Percentiles rank a stretch among this genome's conserved stretches.
Evolutionary conservation across 2,113 vertebrate species (phyloP).

Genomic region (Rhynchopsitta pachyrhyncha): DNA sequence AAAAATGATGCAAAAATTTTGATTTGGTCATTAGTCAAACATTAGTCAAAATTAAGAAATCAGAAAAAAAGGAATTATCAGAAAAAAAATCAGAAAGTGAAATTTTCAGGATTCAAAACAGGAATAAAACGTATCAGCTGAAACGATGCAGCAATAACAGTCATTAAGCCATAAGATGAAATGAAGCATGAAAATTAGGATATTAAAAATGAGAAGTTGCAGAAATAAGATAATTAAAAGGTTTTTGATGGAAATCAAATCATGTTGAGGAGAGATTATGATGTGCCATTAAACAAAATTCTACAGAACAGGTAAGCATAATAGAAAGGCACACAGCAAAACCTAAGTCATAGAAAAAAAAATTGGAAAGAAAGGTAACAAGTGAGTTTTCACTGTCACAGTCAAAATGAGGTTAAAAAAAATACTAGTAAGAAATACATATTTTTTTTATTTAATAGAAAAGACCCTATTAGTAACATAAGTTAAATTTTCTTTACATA

Average conservation of each 20-base stretch:
- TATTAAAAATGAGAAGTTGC: neutral
- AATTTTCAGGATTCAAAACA: neutral
- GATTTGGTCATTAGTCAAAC: neutral
- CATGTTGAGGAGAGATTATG: neutral
- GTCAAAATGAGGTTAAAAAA: neutral
- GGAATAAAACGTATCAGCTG: neutral
- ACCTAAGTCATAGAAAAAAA: neutral
- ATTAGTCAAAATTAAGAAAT: neutral
- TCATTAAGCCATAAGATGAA: neutral
- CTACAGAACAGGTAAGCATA: neutral
- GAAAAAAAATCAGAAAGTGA: neutral
- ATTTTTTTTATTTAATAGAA: neutral
- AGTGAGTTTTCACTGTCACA: neutral
- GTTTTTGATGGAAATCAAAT: neutral
- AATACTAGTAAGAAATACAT: neutral
- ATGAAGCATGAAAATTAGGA: neutral
- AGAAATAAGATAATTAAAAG: neutral
- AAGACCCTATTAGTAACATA: neutral
- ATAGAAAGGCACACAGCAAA: neutral
- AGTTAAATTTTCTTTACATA: neutral
- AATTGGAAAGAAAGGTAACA: neutral
- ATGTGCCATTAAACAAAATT: neutral
- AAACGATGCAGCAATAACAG: neutral
- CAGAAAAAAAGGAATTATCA: neutral
- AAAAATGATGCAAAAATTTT: neutral